Percentiles rank a stretch among this genome's conserved stretches.
phyloP scores from a whole-genome alignment of 2,797 vertebrate genomes.

The Champsocephalus gunnari region DNA sequence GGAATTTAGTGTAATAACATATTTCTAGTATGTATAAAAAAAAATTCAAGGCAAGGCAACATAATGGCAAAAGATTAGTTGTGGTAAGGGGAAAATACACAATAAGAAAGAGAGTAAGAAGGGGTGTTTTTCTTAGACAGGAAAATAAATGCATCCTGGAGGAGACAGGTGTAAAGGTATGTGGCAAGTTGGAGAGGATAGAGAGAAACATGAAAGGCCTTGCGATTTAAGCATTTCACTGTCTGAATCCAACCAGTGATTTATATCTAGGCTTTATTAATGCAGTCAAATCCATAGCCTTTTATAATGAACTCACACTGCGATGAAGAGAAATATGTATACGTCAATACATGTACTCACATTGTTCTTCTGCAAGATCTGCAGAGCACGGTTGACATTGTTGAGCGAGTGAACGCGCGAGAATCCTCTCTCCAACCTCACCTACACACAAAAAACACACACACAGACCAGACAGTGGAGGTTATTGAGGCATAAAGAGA shows the following conservation, averaged over 20 bases:
- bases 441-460: conserved; percentile 80
- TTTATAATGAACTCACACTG: background rate
- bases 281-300: background rate
- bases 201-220: background rate
- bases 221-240: conserved; percentile 1
- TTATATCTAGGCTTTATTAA: conserved; percentile 24
- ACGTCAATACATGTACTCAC: conserved; percentile 84
- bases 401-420: conserved; percentile 97
- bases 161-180: background rate
- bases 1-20: too few relatives aligned
- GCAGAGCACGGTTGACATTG: conserved; percentile 98
- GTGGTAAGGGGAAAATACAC: background rate
- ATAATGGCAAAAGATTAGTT: background rate
- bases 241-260: background rate
- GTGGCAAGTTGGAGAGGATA: background rate
- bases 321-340: background rate
- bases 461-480: conserved; percentile 25
- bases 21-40: too few relatives aligned
- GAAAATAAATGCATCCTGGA: background rate
- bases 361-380: conserved; percentile 96
- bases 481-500: conserved; percentile 41
- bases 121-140: conserved; percentile 1
- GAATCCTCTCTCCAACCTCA: conserved; percentile 94
- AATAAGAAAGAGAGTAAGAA: background rate
- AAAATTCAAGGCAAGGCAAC: background rate